Evolutionary conservation across 2,113 vertebrate species (phyloP), one percentile per base, ranked within the genome.

Genomic region (Mandrillus leucophaeus): DNA sequence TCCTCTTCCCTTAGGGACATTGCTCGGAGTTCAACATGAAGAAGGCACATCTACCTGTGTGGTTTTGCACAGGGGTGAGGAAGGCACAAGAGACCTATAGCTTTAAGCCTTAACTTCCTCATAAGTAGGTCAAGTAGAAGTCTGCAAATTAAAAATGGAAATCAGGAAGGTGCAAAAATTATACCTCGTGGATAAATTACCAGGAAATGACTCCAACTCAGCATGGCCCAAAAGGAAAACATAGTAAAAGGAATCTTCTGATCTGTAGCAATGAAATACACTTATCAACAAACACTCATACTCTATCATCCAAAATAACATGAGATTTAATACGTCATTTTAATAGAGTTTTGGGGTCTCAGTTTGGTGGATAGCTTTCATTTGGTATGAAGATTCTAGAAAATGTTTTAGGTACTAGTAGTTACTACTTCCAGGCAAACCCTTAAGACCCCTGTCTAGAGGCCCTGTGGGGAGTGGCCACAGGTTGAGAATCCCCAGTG

Each of bases 91-190:
- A 59, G 45, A 45, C 12, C 38, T 30, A n/a, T 0, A 68, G 75
- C 35, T 43, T 78, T 35, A 68, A 79, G 32, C 18, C 79, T 59
- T 81, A 55, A 45, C 52, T 84, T 66, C n/a, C 73, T 55, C 66
- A 14, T 81, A 91, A 88, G 66, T 84, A 89, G 80, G 86, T 75
- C 93, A 97, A 93, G 18, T 66, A 66, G 68, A 93, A 89, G 18
- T 81, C 76, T 91, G 45, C 18, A 82, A 97, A 95, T 70, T 90
- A 92, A 93, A 97, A 95, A 57, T 95, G 64, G 59, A 91, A 95
- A 90, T 61, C 40, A 59, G 27, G 52, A 97, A 92, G 35, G 43
- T 48, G 13, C 70, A 93, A 94, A 95, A 91, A 88, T 94, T 89
- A 78, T 75, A 88, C 64, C 68, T 94, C 32, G 17, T 95, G 79